Conservation (phyloP, 30 jellyfish, hydroid and myxozoan species). For the Thelohanellus kitauei region DNA sequence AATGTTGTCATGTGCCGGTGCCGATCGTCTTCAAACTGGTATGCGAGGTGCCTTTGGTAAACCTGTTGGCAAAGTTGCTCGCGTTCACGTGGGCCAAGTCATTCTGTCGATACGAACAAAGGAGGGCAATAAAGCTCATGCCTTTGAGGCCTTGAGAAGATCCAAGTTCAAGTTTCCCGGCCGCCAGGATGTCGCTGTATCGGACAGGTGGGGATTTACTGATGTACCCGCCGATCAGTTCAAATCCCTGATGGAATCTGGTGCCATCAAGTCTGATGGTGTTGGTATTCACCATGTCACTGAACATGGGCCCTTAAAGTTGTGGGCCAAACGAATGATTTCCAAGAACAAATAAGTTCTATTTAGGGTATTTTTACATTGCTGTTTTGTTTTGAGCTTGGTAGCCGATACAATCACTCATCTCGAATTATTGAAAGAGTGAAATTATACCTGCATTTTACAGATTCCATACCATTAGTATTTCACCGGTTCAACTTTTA, state of each 20-base stretch:
- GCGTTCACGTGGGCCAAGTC: constrained; percentile 80
- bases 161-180: constrained; percentile 97
- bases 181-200: constrained; percentile 62
- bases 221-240: not conserved
- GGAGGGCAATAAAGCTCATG: constrained; percentile 44
- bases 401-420: too few relatives aligned
- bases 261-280: not conserved
- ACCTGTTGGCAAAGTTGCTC: constrained; percentile 97
- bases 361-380: too few relatives aligned
- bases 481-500: too few relatives aligned
- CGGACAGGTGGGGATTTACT: constrained; percentile 93
- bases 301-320: not conserved
- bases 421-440: too few relatives aligned
- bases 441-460: too few relatives aligned
- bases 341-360: too few relatives aligned
- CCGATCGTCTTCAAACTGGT: constrained; percentile 99
- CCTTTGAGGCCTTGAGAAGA: constrained; percentile 93
- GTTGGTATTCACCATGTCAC: not conserved
- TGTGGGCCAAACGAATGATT: not conserved
- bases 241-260: not conserved
- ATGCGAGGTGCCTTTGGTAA: constrained; percentile 99
- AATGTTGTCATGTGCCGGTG: constrained; percentile 99
- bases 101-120: constrained; percentile 63
- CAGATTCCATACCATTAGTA: too few relatives aligned
- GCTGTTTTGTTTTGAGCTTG: too few relatives aligned